Conservation (phyloP, 2,797 vertebrate genomes). For the Tinamus major region DNA sequence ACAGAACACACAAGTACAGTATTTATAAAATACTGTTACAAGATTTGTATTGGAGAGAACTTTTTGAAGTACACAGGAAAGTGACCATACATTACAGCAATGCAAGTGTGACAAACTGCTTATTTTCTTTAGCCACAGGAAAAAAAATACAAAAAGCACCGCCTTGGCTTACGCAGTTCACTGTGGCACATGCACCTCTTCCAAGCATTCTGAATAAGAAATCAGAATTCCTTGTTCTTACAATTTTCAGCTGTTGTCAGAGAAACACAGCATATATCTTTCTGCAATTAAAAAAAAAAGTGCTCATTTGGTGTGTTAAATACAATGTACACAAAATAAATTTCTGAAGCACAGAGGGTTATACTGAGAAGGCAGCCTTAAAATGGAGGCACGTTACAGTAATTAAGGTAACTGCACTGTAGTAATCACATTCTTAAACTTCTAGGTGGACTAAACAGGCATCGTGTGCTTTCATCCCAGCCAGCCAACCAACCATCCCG, state of each 20-base stretch:
- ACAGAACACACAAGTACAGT: conserved; percentile 68
- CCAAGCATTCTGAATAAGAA: conserved; percentile 57
- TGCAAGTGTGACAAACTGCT: conserved; percentile 61
- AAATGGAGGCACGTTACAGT: conserved; percentile 92
- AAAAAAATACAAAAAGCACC: conserved; percentile 78
- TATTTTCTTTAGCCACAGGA: conserved; percentile 70
- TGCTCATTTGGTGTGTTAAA: conserved; percentile 79
- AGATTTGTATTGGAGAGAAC: conserved; percentile 68
- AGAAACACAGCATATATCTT: conserved; percentile 65
- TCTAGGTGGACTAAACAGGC: conserved; percentile 68
- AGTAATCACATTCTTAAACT: conserved; percentile 81
- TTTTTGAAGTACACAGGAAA: conserved; percentile 68
- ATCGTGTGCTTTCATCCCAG: conserved; percentile 67
- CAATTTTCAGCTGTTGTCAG: conserved; percentile 65
- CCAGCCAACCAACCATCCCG: conserved; percentile 60
- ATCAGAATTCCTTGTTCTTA: conserved; percentile 69
- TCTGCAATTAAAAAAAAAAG: conserved; percentile 74
- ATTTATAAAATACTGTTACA: conserved; percentile 70
- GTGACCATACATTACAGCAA: conserved; percentile 67
- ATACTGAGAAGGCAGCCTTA: conserved; percentile 90
- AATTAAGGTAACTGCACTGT: conserved; percentile 81
- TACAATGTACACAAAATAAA: conserved; percentile 86
- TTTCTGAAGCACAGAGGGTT: conserved; percentile 86
- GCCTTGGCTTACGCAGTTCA: conserved; percentile 73
- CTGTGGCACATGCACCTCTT: conserved; percentile 80